Percentiles rank a stretch among this genome's conserved stretches.
These are phyloP conservation scores for Seira ritae DNA, from an alignment of 2,888 invertebrate species.

Conservation along the genomic window DNA sequence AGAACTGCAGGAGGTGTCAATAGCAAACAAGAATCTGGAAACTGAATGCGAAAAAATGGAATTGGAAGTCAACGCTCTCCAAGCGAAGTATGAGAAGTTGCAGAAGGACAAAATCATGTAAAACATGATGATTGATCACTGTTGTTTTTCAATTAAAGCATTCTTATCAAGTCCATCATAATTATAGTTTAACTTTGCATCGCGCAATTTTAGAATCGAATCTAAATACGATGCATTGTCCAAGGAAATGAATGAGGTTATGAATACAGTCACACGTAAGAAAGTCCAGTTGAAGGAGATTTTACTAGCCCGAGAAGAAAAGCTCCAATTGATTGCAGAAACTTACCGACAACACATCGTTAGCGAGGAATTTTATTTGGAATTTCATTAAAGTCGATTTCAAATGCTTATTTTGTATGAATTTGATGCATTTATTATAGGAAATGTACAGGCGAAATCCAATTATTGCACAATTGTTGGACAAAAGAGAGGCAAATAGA, in stretches of 20 bases:
- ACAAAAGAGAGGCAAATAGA: not conserved
- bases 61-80: not conserved
- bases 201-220: constrained; percentile 2
- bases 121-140: not conserved
- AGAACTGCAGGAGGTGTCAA: not conserved
- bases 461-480: not conserved
- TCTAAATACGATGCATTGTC: not conserved
- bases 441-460: constrained; percentile 21
- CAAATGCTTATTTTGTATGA: no score
- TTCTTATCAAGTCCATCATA: not conserved
- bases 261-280: not conserved
- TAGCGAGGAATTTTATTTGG: not conserved
- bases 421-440: not conserved
- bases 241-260: constrained; percentile 22
- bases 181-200: not conserved
- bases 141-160: no score
- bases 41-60: constrained; percentile 21
- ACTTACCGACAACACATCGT: not conserved
- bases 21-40: not conserved
- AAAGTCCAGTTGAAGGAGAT: constrained; percentile 1
- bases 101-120: constrained; percentile 24
- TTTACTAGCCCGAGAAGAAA: not conserved
- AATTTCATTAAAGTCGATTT: no score
- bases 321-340: not conserved
- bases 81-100: constrained; percentile 12